Conservation (phyloP, 2,113 vertebrate genomes). For the Actenoides lindsayi region DNA sequence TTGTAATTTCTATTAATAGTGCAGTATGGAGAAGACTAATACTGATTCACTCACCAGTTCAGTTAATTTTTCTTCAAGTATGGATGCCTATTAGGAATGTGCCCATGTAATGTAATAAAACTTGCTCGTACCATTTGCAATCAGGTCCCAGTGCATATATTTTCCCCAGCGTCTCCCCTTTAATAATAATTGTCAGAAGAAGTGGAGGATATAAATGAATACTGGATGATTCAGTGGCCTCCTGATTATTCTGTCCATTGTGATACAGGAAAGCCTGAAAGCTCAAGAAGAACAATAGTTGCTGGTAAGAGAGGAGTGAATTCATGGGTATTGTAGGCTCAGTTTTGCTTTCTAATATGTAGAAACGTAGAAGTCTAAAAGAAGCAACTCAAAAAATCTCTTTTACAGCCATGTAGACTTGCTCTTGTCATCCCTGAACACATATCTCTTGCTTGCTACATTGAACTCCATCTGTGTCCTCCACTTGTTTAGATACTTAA, state of each 20-base stretch:
- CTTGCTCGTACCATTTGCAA: neutral
- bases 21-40: conserved; percentile 61
- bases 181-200: conserved; percentile 39
- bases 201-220: neutral
- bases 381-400: neutral
- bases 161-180: neutral
- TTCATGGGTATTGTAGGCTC: neutral
- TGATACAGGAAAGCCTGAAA: neutral
- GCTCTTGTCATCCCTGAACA: neutral
- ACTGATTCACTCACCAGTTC: conserved; percentile 38
- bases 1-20: conserved; percentile 72
- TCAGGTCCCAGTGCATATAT: conserved; percentile 6
- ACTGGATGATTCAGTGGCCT: neutral
- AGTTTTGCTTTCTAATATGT: neutral
- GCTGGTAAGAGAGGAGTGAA: neutral
- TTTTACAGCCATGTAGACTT: neutral
- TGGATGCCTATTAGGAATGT: conserved; percentile 30
- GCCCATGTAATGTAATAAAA: conserved; percentile 10
- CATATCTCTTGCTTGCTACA: neutral
- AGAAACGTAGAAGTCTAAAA: neutral
- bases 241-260: neutral
- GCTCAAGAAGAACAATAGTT: neutral
- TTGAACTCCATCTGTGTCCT: neutral
- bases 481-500: neutral
- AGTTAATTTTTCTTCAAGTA: conserved; percentile 67